Conservation (phyloP, 2,113 vertebrate species). For the Emydocephalus ijimae region DNA sequence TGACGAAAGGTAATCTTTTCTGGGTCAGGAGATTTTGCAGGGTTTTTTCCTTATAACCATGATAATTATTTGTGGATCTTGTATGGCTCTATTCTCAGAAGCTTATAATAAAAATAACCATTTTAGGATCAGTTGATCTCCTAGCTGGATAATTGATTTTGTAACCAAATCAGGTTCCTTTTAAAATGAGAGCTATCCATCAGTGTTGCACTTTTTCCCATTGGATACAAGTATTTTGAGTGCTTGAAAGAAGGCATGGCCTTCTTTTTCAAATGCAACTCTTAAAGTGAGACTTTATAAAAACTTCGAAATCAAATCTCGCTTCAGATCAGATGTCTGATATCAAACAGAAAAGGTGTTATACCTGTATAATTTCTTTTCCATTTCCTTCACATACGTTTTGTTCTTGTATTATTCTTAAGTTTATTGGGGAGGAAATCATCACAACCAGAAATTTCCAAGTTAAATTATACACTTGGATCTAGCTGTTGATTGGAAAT, state of each 20-base stretch:
- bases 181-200: not conserved
- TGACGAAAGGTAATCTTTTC: slow-evolving; percentile 65
- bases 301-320: not conserved
- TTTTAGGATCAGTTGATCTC: not conserved
- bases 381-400: not conserved
- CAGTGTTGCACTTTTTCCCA: not conserved
- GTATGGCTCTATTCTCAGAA: not conserved
- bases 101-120: not conserved
- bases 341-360: not conserved
- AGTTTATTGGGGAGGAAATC: not conserved
- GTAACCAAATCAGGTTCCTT: not conserved
- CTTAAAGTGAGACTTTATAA: not conserved
- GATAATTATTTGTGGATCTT: not conserved
- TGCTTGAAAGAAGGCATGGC: not conserved
- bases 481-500: not conserved
- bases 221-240: not conserved
- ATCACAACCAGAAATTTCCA: not conserved
- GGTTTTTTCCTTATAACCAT: not conserved
- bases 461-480: not conserved
- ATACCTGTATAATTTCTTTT: not conserved
- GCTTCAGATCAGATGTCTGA: not conserved
- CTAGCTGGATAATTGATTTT: not conserved
- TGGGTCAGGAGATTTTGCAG: not conserved
- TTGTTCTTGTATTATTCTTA: not conserved
- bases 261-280: not conserved